These are phyloP conservation scores for Pterocles gutturalis DNA, from an alignment of 2,113 vertebrate genomes.

Conservation along the genomic window DNA sequence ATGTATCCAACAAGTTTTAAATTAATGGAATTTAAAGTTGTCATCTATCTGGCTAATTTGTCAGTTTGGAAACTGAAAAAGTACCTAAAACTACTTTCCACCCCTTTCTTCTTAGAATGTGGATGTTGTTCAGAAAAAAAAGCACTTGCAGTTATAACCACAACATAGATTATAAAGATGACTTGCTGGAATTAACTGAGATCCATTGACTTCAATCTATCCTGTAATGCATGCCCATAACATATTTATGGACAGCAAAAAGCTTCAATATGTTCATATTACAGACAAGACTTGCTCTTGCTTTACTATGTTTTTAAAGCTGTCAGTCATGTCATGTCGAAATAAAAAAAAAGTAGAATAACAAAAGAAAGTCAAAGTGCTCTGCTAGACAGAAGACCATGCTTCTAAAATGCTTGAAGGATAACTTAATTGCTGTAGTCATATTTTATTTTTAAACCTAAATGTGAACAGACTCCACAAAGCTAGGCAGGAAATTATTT, in stretches of 20 bases:
- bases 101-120: not conserved
- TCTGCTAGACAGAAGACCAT: not conserved
- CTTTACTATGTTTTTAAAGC: not conserved
- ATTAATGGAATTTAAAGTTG: not conserved
- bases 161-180: not conserved
- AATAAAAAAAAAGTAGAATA: not conserved
- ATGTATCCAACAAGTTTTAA: not conserved
- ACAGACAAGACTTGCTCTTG: not conserved
- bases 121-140: not conserved
- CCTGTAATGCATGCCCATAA: rapidly evolving
- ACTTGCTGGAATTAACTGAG: not conserved
- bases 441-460: not conserved
- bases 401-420: not conserved
- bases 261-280: not conserved
- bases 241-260: not conserved
- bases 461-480: not conserved
- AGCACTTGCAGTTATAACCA: not conserved
- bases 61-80: not conserved
- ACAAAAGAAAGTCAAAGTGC: not conserved
- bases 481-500: not conserved
- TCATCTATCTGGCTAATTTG: not conserved
- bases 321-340: not conserved
- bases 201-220: not conserved
- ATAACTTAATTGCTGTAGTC: not conserved
- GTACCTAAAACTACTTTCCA: not conserved